phyloP scores from a whole-genome alignment of 1,140 invertebrate genomes.

The Notospermus geniculatus region DNA sequence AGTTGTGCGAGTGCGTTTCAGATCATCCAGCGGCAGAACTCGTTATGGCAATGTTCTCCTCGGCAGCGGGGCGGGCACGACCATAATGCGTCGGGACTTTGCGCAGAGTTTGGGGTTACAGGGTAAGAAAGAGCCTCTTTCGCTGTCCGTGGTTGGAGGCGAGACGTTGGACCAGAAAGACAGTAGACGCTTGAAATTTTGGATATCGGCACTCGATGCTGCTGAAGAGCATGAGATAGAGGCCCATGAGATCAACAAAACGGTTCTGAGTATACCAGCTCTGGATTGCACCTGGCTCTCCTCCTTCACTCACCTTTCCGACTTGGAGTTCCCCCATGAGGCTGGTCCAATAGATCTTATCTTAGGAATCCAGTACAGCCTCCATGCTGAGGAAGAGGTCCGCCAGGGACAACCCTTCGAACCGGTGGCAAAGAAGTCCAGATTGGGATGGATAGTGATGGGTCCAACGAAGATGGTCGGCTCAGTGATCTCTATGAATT shows the following conservation, averaged over 20 bases:
- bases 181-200: constrained; percentile 8
- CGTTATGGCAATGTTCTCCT: neutral
- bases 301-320: constrained; percentile 4
- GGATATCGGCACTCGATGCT: constrained; percentile 1
- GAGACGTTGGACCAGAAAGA: neutral
- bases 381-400: constrained; percentile 2
- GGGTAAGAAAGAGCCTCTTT: neutral
- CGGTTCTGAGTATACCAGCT: neutral
- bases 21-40: neutral
- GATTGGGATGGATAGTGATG: neutral
- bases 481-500: neutral
- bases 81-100: constrained; percentile 4
- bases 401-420: constrained; percentile 3
- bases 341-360: constrained; percentile 9
- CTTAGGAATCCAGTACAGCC: constrained; percentile 8
- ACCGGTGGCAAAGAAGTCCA: neutral
- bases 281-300: neutral
- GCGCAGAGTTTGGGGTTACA: constrained; percentile 3
- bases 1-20: constrained; percentile 4
- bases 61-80: neutral
- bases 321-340: neutral
- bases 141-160: constrained; percentile 2
- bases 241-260: constrained; percentile 10
- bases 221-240: constrained; percentile 9
- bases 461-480: neutral